phyloP scores from a whole-genome alignment of 2,113 vertebrate genomes.

The Alosa alosa region DNA sequence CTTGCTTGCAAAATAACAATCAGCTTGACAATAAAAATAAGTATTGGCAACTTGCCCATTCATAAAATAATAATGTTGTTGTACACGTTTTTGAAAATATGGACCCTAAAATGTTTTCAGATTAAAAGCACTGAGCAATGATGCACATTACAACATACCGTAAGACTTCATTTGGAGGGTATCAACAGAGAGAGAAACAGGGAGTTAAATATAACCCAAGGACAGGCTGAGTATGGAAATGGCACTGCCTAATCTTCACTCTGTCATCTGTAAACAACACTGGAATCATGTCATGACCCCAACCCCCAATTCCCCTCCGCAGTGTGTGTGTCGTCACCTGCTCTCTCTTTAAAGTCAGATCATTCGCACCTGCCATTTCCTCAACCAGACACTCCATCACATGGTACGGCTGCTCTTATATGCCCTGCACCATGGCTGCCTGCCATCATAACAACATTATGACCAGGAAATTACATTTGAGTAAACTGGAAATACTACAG shows the following conservation, averaged over 20 bases:
- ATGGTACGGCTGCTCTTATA: not conserved
- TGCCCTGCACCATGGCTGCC: not conserved
- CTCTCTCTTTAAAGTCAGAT: not conserved
- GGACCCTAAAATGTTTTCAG: no score
- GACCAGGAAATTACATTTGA: not conserved
- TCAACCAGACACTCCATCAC: not conserved
- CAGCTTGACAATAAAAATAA: no score
- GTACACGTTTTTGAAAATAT: no score
- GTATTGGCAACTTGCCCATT: not conserved
- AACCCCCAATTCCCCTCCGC: not conserved
- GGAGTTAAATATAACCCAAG: slow-evolving; percentile 67
- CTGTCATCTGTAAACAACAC: slow-evolving; percentile 6
- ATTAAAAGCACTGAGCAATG: not conserved
- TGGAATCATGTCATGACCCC: not conserved
- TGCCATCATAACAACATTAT: not conserved
- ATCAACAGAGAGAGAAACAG: not conserved
- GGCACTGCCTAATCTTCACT: slow-evolving; percentile 22
- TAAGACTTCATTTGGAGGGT: not conserved
- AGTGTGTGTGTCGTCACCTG: not conserved
- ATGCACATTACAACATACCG: not conserved
- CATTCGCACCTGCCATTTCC: not conserved
- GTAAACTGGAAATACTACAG: not conserved
- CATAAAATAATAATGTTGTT: not conserved
- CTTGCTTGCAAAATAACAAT: not conserved
- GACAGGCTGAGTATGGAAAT: slow-evolving; percentile 49